Evolutionary conservation across 2,113 vertebrate genomes (phyloP).

Genomic region (Megaceryle torquata): DNA sequence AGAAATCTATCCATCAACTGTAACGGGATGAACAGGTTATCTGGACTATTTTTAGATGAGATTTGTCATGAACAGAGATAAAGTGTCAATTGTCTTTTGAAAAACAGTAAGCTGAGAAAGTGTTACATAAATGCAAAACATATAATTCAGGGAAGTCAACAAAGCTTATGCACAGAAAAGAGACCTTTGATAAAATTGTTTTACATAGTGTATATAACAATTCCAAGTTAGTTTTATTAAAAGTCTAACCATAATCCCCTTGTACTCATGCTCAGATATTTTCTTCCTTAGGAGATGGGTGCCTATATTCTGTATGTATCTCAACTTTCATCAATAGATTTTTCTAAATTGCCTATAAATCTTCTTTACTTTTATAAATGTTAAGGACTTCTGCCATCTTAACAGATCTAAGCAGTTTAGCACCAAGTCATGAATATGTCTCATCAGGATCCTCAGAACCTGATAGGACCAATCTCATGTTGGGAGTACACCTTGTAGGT

Average conservation of each 20-base stretch:
- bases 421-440: neutral
- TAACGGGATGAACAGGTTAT: neutral
- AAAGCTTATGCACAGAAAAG: neutral
- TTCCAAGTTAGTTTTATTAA: neutral
- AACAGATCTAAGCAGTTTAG: neutral
- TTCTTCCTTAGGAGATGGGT: neutral
- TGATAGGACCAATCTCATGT: neutral
- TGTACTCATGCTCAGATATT: neutral
- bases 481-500: neutral
- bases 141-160: neutral
- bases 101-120: neutral
- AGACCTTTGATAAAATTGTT: neutral
- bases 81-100: neutral
- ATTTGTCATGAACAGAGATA: neutral
- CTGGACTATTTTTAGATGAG: neutral
- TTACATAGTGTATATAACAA: neutral
- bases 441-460: neutral
- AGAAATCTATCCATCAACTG: neutral
- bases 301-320: neutral
- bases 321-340: neutral
- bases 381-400: neutral
- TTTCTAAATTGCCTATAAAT: neutral
- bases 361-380: neutral
- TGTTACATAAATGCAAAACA: neutral
- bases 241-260: neutral